Evolutionary conservation across 2,113 vertebrate genomes (phyloP), one percentile per base, ranked within the genome.

Genomic region (Tachysurus vachellii): DNA sequence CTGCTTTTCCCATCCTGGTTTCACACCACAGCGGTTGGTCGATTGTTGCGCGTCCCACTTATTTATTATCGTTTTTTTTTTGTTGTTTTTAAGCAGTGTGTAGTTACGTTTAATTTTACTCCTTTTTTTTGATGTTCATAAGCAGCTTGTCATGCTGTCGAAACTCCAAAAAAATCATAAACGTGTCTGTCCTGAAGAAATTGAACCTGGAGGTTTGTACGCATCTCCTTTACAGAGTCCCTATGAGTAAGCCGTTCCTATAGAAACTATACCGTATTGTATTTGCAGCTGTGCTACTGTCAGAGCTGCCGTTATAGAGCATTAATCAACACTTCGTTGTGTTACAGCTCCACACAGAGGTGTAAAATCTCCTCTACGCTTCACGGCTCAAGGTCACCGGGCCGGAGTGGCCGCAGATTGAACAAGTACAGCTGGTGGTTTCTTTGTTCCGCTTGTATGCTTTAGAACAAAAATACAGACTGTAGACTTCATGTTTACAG

Each of bases 391-490:
- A 80, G 56, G 70, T 53, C 71, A 73, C 44, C 8, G 12, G 42
- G 44, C 31, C 21, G 79, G 31, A 47, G 16, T 50, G 36, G 12
- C 31, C 4, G 3, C 26, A n/a, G 26, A 5, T 16, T 66, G 13
- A 56, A 59, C 8, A 26, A n/a, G 31, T 14, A 79, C 21, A 21
- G 80, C 19, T 44, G 17, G 17, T 17, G 53, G 66, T 17, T 85
- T 17, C 23, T 85, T 36, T 57, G 76, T 86, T 90, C 44, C 16
- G 3, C 21, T 21, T 17, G 17, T 6, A 31, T 36, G 10, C 23
- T 77, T 79, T 61, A 59, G 54, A 21, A 10, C 53, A 89, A 85
- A 84, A 85, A 84, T 23, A 50, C 79, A 62, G 21, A 14, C 21
- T 36, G 17, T 19, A 21, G 53, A 10, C 26, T 9, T 57, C 50